Evolutionary conservation across 1,140 invertebrate genomes (phyloP).

Genomic region (Anastrepha obliqua): DNA sequence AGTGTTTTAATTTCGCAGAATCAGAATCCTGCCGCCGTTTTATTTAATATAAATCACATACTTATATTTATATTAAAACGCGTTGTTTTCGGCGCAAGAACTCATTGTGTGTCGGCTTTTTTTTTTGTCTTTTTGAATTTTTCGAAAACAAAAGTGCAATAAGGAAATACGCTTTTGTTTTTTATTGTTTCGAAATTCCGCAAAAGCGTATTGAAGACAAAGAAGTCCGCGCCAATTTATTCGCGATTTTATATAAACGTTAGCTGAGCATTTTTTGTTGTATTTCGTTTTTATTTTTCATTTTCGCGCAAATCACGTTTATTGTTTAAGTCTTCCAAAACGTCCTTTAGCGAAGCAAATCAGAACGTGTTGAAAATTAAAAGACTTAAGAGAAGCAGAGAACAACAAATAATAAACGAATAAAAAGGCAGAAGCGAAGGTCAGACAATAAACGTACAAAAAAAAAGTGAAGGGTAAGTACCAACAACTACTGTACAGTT

Average conservation of each 20-base stretch:
- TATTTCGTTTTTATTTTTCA: background rate
- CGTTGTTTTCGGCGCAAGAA: background rate
- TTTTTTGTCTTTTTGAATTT: background rate
- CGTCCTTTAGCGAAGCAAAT: background rate
- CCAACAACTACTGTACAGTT: background rate
- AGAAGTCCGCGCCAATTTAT: slow-evolving; percentile 28
- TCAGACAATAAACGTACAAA: background rate
- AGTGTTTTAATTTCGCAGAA: background rate
- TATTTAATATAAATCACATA: background rate
- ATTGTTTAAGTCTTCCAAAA: background rate
- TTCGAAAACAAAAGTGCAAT: background rate
- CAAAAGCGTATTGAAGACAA: background rate
- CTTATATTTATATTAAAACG: background rate
- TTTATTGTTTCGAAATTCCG: background rate
- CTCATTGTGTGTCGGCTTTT: background rate
- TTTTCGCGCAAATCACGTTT: background rate
- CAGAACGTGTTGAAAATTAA: background rate
- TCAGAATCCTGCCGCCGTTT: slow-evolving; percentile 3
- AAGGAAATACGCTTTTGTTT: background rate
- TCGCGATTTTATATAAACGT: background rate
- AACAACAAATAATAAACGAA: background rate
- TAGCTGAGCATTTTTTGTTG: background rate
- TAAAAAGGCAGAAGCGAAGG: slow-evolving; percentile 3
- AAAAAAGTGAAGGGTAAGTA: slow-evolving; percentile 37
- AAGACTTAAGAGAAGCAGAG: background rate